Evolutionary conservation across 2,888 invertebrate genomes (phyloP).

Genomic region (Trichacis sp.): DNA sequence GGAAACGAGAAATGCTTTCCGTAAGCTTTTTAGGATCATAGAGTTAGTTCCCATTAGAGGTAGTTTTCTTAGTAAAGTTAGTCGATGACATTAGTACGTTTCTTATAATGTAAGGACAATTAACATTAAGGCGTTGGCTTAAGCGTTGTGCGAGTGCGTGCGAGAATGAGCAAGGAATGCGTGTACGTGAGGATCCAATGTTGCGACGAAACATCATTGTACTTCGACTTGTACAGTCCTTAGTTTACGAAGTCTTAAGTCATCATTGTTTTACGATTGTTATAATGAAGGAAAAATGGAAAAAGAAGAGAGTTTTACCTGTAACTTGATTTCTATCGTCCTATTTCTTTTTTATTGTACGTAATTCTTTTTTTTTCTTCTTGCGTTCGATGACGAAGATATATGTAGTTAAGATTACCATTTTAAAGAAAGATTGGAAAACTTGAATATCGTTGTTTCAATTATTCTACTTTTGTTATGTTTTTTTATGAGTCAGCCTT

Average conservation of each 20-base stretch:
- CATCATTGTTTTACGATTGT: constrained; percentile 62
- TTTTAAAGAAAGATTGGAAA: constrained; percentile 34
- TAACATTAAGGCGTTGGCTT: constrained; percentile 58
- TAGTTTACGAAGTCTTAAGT: constrained; percentile 61
- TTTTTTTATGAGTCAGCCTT: no score
- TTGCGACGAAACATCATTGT: constrained; percentile 54
- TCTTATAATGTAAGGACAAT: constrained; percentile 56
- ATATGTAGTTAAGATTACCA: constrained; percentile 31
- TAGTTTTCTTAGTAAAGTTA: constrained; percentile 49
- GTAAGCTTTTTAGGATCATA: constrained; percentile 60
- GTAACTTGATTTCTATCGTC: constrained; percentile 42
- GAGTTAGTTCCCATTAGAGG: constrained; percentile 55
- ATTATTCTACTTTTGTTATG: no score
- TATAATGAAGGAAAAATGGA: constrained; percentile 48
- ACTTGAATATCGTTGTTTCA: constrained; percentile 24
- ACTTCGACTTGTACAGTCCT: constrained; percentile 65
- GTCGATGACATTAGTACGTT: constrained; percentile 58
- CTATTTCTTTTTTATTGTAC: constrained; percentile 37
- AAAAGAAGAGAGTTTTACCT: constrained; percentile 44
- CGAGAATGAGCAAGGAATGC: constrained; percentile 40
- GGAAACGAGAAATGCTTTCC: constrained; percentile 56
- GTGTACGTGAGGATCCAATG: constrained; percentile 47
- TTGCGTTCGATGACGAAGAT: constrained; percentile 18
- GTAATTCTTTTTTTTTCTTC: constrained; percentile 31
- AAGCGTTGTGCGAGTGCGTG: constrained; percentile 37